Base-by-base conservation (phyloP, 2,888 invertebrate species). In the Thumatha senex region DNA sequence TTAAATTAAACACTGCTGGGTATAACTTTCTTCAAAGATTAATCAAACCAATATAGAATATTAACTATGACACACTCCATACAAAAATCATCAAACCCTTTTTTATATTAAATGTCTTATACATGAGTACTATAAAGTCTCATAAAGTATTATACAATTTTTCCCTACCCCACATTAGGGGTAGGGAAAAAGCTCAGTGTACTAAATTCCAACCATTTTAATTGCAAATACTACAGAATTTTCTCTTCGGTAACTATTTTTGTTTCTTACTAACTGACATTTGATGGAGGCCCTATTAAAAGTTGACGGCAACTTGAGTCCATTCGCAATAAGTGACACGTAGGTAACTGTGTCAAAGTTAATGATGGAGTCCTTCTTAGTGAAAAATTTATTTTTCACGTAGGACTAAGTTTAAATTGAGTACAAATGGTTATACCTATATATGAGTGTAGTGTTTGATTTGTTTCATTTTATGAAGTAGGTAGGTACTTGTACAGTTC, bases 271-370 rank as follows among this genome's bases (percentile, higher is more conserved):
- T 41, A 50, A 47, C 54, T 58, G 58, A 54, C 61, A 44, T 66
- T 71, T 79, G 77, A 82, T 70, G 74, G 67, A 61, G 55, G 55
- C 72, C 66, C 76, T 76, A 79, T 82, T 81, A 82, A 82, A 82
- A 82, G 68, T 80, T 82, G 63, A 52, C 54, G 62, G 54, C 47
- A 67, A 71, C 70, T 73, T 69, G 56, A 64, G 63, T 70, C 65
- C 64, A 70, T 69, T 72, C 66, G 68, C 62, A 63, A 61, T 66
- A 69, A 64, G 56, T 68, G 61, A 59, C 57, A 66, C 64, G 72
- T 61, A 39, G 48, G 41, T 44, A 40, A 59, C 58, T 61, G 53
- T 56, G 58, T 63, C 63, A 61, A 66, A 57, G 48, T 68, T 62
- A 62, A 66, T 65, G 63, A 66, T 55, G 56, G 59, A 54, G 52